Base-by-base conservation (phyloP, 92 coral and sea anemone species). In the Zoanthus solanderi region DNA sequence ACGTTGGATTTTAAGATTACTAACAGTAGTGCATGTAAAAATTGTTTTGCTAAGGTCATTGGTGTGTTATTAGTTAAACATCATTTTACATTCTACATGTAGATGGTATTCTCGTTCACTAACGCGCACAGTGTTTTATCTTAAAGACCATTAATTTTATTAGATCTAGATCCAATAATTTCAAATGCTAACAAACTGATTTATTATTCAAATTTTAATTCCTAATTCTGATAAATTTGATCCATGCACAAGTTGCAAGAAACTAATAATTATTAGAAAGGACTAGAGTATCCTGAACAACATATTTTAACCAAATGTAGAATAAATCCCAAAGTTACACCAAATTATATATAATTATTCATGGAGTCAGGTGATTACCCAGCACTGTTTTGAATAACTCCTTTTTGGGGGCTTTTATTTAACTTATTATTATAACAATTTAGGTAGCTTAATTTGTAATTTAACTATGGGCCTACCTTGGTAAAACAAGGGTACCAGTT, bases 401-500 rank as follows among this genome's bases (percentile, higher is more conserved):
- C 61, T 54, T 54, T 54, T 54, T 54, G 23, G 4, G 61, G 61
- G 15, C 61, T 23, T 63, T 23, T 63, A 63, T 30, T 8, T 9
- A 63, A 63, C 71, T 63, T 63, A 15, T 63, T 63, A 8, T 63
- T 23, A 63, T 63, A 63, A 63, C 71, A 63, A 63, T 63, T 63
- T 16, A 17, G 71, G 10, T 23, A 67, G 42, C 72, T 67, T 3
- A 63, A 4, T 47, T 47, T 47, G 52, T 47, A 4, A 78, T 48
- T 78, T 29, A 65, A 61, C 37, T 65, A 32, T 60, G 75, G 60
- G 42, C 50, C 56, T 87, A 87, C 86, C 90, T 79, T 79, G 90
- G 90, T 68, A 87, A 78, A 87, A 72, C 84, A 71, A 79, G 53
- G 76, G 72, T 67, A 30, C 72, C 42, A 29, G 6, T 46, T 32